Evolutionary conservation across 2,888 invertebrate species (phyloP), one percentile per base, ranked within the genome.

Genomic region (Pandemis heparana): DNA sequence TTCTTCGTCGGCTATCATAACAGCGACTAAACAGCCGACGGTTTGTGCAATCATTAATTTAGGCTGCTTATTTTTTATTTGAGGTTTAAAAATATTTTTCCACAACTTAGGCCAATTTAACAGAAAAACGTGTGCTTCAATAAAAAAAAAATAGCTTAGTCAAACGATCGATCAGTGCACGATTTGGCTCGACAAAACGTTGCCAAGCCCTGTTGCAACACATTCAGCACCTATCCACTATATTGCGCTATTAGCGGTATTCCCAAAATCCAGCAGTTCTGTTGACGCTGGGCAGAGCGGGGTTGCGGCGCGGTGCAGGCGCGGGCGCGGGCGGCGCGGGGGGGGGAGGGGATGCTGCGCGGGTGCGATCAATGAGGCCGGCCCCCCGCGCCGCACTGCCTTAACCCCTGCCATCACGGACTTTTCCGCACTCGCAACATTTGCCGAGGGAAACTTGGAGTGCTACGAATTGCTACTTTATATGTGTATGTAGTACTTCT

Each of bases 291-390:
- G 84, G 88, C 84, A 80, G 53, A 85, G 87, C 84, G 87, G 85
- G 85, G 85, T 78, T 81, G 84, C 82, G 85, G 81, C 78, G 82
- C 80, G 80, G 82, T 79, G 78, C 75, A 72, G 79, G 77, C 80
- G 80, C 86, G 82, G 87, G 84, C 46, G 23, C 23, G 23, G 23
- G 23, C 4, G 23, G 23, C 80, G 83, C 41, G 46, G 63, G 83
- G 41, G 46, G 63, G 62, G 69, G 38, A 39, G 87, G 87, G 89
- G 89, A 88, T 87, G 88, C 88, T 89, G 89, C 88, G 91, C 88
- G 86, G 83, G 79, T 80, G 86, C 93, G 94, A 94, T 94, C 94
- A 94, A 94, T 94, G 94, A 94, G 89, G 83, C 85, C 81, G 85
- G 86, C 84, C 84, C 83, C 78, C 81, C 80, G 81, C 64, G 12